A percentile compares a stretch with the other conserved stretches of the same genome.
phyloP scores from a whole-genome alignment of 2,797 vertebrate species.

The Manis javanica region DNA sequence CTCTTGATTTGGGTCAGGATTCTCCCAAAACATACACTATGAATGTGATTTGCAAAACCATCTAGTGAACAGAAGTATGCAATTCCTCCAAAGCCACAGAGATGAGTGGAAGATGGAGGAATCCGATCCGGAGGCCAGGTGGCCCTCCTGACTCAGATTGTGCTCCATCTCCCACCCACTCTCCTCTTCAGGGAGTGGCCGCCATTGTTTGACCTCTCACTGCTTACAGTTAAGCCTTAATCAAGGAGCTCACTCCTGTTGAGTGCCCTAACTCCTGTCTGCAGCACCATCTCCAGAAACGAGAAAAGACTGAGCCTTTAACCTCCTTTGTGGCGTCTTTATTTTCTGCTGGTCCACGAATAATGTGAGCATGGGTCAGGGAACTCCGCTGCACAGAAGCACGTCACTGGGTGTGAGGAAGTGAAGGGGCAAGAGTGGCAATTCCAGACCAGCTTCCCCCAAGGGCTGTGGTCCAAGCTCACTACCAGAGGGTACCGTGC shows the following conservation, averaged over 20 bases:
- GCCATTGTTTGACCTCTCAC: not conserved
- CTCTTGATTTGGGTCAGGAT: not conserved
- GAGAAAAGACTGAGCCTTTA: not conserved
- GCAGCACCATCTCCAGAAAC: not conserved
- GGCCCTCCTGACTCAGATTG: not conserved
- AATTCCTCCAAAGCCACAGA: not conserved
- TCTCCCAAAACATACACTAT: not conserved
- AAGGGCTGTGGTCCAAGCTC: constrained; percentile 4
- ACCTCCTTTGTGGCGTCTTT: constrained; percentile 61
- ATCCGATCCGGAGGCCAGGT: not conserved
- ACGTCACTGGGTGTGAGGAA: not conserved
- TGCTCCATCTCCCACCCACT: too few relatives aligned
- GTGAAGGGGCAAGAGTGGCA: not conserved
- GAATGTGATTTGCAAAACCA: not conserved
- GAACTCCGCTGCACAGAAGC: constrained; percentile 7
- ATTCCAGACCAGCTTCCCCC: constrained; percentile 5
- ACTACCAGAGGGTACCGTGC: not conserved
- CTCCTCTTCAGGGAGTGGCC: not conserved
- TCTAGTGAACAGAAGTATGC: not conserved
- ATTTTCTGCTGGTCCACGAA: constrained; percentile 68
- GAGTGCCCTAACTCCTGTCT: too few relatives aligned
- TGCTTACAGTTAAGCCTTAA: not conserved
- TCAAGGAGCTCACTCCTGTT: not conserved
- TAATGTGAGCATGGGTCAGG: not conserved
- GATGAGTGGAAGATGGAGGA: not conserved